These are phyloP conservation scores for Todiramphus saurophagus DNA, from an alignment of 2,113 vertebrate species.

Conservation along the genomic window DNA sequence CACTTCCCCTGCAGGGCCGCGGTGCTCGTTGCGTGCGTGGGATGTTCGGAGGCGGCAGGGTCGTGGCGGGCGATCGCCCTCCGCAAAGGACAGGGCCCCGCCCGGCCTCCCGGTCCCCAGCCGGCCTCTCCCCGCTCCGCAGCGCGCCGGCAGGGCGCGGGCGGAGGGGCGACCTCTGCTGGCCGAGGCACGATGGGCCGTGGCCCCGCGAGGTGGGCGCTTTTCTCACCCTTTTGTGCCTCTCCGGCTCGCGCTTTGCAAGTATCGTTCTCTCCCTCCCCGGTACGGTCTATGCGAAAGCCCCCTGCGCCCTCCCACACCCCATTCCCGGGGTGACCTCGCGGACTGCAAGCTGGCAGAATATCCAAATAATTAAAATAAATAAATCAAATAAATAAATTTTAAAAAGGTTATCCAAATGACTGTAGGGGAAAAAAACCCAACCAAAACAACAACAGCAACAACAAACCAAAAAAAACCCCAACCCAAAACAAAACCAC, in stretches of 20 bases:
- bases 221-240: constrained; percentile 54
- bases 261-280: not conserved
- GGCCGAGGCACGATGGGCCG: constrained; percentile 33
- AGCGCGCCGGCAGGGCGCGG: not conserved
- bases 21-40: not conserved
- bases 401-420: not conserved
- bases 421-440: not conserved
- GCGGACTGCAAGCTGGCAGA: not conserved
- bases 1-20: not conserved
- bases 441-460: too few species aligned
- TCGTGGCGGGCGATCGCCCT: too few species aligned
- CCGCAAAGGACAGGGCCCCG: too few species aligned
- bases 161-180: constrained; percentile 76
- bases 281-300: not conserved
- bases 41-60: too few species aligned
- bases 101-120: too few species aligned
- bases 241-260: not conserved
- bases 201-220: not conserved
- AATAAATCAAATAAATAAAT: not conserved
- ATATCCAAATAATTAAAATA: not conserved
- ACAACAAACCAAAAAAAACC: too few species aligned
- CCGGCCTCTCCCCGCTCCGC: not conserved
- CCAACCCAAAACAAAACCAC: too few species aligned
- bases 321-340: not conserved
- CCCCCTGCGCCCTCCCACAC: too few species aligned